phyloP scores from a whole-genome alignment of 2,888 invertebrate genomes.

The Cyclophora albipunctata region DNA sequence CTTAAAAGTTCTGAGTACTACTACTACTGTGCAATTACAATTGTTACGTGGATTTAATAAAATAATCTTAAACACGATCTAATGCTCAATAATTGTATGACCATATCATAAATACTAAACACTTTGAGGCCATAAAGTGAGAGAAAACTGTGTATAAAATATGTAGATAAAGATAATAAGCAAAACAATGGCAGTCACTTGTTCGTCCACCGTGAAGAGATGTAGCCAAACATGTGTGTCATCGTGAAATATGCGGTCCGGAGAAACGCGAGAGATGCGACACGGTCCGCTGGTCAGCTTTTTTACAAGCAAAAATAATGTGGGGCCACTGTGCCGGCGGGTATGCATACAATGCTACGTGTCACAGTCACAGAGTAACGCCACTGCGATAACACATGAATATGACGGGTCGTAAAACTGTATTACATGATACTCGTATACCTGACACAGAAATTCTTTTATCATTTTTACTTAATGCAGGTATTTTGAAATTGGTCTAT shows the following conservation, averaged over 20 bases:
- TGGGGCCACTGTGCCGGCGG: slow-evolving; percentile 22
- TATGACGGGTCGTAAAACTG: too few species aligned
- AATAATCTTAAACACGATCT: too few species aligned
- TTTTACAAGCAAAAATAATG: slow-evolving; percentile 32
- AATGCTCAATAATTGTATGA: too few species aligned
- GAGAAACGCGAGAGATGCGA: slow-evolving; percentile 64
- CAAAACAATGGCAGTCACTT: slow-evolving; percentile 6
- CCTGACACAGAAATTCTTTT: too few species aligned
- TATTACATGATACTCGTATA: too few species aligned
- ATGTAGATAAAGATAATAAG: slow-evolving; percentile 27
- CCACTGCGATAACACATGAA: too few species aligned
- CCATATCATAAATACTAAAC: too few species aligned
- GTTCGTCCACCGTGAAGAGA: slow-evolving; percentile 44
- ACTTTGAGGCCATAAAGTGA: neutral
- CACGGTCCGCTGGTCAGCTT: slow-evolving; percentile 55
- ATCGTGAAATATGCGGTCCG: slow-evolving; percentile 60
- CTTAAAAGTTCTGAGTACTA: too few species aligned
- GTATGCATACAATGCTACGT: neutral
- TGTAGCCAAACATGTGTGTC: slow-evolving; percentile 57
- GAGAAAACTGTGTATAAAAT: slow-evolving; percentile 6
- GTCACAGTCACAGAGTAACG: neutral
- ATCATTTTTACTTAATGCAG: too few species aligned
- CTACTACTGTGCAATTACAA: too few species aligned
- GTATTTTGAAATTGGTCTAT: too few species aligned
- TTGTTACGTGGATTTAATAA: too few species aligned